Evolutionary conservation across 1,140 invertebrate species (phyloP).

Genomic region (Hylyphantes graminicola): DNA sequence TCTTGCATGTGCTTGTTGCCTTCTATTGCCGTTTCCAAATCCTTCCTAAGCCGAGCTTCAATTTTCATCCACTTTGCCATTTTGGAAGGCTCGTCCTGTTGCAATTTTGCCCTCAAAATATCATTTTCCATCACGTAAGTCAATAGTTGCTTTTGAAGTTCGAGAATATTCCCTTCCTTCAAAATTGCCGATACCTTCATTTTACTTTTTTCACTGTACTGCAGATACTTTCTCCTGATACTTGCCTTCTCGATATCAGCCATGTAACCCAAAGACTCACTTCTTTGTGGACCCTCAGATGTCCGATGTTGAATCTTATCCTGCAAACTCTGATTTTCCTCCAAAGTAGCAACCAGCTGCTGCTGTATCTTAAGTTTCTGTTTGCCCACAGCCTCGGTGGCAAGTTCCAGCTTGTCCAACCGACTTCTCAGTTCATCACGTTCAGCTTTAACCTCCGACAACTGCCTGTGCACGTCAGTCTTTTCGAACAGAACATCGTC

Average conservation of each 20-base stretch:
- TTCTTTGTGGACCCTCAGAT: neutral
- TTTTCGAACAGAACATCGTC: conserved; percentile 46
- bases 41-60: conserved; percentile 34
- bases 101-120: conserved; percentile 69
- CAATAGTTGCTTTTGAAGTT: conserved; percentile 84
- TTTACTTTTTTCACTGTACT: conserved; percentile 58
- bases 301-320: conserved; percentile 30
- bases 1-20: conserved; percentile 28
- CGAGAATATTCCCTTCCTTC: conserved; percentile 80
- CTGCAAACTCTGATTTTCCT: conserved; percentile 42
- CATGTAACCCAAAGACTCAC: conserved; percentile 7
- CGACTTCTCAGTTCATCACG: conserved; percentile 47
- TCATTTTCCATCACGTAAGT: conserved; percentile 86
- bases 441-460: conserved; percentile 54
- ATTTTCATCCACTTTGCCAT: conserved; percentile 43
- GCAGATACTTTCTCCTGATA: conserved; percentile 43
- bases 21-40: conserved; percentile 24
- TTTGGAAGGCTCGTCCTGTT: conserved; percentile 39
- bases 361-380: conserved; percentile 50
- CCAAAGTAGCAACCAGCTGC: conserved; percentile 22
- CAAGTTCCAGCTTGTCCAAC: conserved; percentile 55
- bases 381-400: conserved; percentile 49
- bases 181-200: conserved; percentile 84
- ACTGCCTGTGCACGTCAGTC: conserved; percentile 42
- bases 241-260: conserved; percentile 22